A percentile compares a stretch with the other conserved stretches of the same genome.
phyloP scores from a whole-genome alignment of 2,113 vertebrate species.

The Salvator merianae region DNA sequence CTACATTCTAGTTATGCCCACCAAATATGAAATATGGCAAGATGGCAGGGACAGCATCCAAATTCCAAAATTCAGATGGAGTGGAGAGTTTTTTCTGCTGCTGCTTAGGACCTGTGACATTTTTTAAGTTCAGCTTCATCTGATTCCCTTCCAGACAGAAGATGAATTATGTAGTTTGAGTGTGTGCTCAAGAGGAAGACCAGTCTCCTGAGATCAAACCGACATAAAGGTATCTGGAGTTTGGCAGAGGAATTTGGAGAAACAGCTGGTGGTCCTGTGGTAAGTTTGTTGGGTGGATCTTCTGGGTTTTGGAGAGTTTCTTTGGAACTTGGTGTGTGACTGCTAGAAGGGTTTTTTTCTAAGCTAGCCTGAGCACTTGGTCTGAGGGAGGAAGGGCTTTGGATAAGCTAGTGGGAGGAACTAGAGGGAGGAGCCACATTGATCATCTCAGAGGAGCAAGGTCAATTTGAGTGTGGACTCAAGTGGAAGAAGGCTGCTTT shows the following conservation, averaged over 20 bases:
- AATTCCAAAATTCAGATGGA: slow-evolving; percentile 62
- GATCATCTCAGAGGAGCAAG: no score
- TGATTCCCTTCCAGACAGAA: slow-evolving; percentile 48
- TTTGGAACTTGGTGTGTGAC: no score
- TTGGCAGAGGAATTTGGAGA: not conserved
- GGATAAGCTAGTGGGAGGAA: no score
- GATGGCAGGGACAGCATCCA: slow-evolving; percentile 52
- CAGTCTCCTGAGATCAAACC: slow-evolving; percentile 34
- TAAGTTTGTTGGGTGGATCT: no score
- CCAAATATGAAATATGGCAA: slow-evolving; percentile 66
- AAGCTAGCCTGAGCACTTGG: not conserved
- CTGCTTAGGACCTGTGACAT: slow-evolving; percentile 49
- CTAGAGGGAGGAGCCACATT: no score
- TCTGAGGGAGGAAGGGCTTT: not conserved
- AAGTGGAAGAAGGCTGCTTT: no score
- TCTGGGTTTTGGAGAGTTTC: not conserved
- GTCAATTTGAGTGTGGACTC: no score
- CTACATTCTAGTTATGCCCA: slow-evolving; percentile 48
- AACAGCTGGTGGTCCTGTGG: no score
- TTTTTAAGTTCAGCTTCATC: slow-evolving; percentile 57
- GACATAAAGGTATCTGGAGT: slow-evolving; percentile 46
- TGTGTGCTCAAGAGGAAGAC: slow-evolving; percentile 24
- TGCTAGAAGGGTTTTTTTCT: not conserved
- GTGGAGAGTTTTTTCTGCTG: slow-evolving; percentile 46
- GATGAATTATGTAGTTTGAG: slow-evolving; percentile 60